These are phyloP conservation scores for Vultur gryphus DNA, from an alignment of 2,797 vertebrate genomes.

Conservation along the genomic window DNA sequence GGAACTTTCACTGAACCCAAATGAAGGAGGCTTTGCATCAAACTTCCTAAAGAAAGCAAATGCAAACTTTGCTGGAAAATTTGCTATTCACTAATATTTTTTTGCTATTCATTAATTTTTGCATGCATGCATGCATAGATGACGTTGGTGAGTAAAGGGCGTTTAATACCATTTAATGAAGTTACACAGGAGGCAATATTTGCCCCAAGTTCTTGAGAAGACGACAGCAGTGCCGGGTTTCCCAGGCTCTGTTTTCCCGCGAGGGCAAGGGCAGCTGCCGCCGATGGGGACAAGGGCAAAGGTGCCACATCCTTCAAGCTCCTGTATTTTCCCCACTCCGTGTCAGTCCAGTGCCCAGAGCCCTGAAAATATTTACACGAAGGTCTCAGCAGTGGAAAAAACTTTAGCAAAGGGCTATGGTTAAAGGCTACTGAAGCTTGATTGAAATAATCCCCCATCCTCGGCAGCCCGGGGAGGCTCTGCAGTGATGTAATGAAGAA, in stretches of 20 bases:
- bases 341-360: neutral
- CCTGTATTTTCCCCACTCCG: neutral
- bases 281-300: neutral
- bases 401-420: neutral
- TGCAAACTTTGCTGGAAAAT: neutral
- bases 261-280: neutral
- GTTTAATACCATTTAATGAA: neutral
- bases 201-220: neutral
- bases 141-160: neutral
- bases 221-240: accelerated
- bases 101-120: neutral
- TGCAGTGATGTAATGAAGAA: neutral
- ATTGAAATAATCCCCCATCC: neutral
- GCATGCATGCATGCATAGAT: too few relatives aligned
- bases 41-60: neutral
- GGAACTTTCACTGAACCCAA: slow-evolving; percentile 18
- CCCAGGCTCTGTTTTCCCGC: neutral
- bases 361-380: neutral
- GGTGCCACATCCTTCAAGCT: neutral
- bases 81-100: neutral
- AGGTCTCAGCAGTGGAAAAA: neutral
- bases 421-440: neutral
- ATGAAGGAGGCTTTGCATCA: neutral
- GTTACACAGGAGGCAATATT: neutral
- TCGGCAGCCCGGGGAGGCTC: accelerated